Evolutionary conservation across 2,113 vertebrate species (phyloP).

Genomic region (Archocentrus centrarchus): DNA sequence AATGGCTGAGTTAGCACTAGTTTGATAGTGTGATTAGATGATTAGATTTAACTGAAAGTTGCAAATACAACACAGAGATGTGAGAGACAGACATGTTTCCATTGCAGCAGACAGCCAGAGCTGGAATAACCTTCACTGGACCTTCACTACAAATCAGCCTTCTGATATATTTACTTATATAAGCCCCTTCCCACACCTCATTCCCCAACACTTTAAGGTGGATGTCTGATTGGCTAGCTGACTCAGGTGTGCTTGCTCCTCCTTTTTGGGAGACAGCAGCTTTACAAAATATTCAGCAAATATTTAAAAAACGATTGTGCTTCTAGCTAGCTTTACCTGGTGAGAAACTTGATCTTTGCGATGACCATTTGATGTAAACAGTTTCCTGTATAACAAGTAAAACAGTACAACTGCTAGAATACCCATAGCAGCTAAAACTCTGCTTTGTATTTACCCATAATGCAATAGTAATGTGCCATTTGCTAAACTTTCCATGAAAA

Average conservation of each 20-base stretch:
- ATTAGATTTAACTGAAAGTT: constrained; percentile 12
- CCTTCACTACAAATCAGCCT: constrained; percentile 12
- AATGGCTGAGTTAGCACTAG: constrained; percentile 20
- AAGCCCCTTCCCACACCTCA: neutral
- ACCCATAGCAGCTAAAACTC: constrained; percentile 24
- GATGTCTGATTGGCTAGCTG: constrained; percentile 16
- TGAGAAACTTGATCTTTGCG: neutral
- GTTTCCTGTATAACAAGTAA: constrained; percentile 32
- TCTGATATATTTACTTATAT: constrained; percentile 6
- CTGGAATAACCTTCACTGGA: neutral
- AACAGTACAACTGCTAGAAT: constrained; percentile 34
- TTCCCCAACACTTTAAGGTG: neutral
- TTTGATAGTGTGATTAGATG: neutral
- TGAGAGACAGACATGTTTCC: neutral
- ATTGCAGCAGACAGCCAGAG: neutral
- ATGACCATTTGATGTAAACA: constrained; percentile 6
- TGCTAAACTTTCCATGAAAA: neutral
- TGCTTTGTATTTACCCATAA: constrained; percentile 50
- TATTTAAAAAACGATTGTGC: neutral
- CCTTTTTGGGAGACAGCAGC: neutral
- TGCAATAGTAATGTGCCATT: constrained; percentile 55
- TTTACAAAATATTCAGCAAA: constrained; percentile 12
- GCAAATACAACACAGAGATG: neutral
- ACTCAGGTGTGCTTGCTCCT: constrained; percentile 15
- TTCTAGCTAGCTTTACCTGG: neutral